Evolutionary conservation across 2,888 invertebrate genomes (phyloP).

Genomic region (Odontothrips loti): DNA sequence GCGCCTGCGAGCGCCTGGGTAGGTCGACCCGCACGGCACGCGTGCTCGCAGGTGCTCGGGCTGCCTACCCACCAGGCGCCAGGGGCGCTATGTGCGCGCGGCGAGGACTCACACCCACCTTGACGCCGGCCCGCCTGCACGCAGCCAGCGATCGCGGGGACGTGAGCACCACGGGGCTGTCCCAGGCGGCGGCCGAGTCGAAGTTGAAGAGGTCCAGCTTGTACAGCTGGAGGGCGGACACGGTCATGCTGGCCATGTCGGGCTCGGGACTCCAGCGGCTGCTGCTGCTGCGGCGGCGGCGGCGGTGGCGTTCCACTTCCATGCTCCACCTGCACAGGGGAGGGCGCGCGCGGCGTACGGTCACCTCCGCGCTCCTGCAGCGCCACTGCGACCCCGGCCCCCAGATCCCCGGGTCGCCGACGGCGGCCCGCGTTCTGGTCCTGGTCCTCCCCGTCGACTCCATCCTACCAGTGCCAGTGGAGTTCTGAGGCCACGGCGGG

Average conservation of each 20-base stretch:
- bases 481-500: background rate
- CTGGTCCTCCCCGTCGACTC: background rate
- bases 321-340: background rate
- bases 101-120: too few relatives aligned
- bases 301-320: background rate
- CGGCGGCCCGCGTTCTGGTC: background rate
- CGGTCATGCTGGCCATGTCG: background rate
- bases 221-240: background rate
- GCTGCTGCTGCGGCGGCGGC: background rate
- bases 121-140: conserved; percentile 47
- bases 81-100: too few relatives aligned
- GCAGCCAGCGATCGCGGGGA: conserved; percentile 52
- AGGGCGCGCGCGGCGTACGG: background rate
- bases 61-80: too few relatives aligned
- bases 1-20: background rate
- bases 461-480: background rate
- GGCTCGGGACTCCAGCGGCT: background rate
- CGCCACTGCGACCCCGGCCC: too few relatives aligned
- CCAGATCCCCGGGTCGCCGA: background rate
- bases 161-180: conserved; percentile 51
- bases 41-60: too few relatives aligned
- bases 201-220: conserved; percentile 48
- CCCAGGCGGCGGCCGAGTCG: conserved; percentile 47
- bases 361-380: too few relatives aligned
- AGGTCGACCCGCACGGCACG: too few relatives aligned